Conservation (phyloP, 2,888 invertebrate species). For the Diarsia dahlii region DNA sequence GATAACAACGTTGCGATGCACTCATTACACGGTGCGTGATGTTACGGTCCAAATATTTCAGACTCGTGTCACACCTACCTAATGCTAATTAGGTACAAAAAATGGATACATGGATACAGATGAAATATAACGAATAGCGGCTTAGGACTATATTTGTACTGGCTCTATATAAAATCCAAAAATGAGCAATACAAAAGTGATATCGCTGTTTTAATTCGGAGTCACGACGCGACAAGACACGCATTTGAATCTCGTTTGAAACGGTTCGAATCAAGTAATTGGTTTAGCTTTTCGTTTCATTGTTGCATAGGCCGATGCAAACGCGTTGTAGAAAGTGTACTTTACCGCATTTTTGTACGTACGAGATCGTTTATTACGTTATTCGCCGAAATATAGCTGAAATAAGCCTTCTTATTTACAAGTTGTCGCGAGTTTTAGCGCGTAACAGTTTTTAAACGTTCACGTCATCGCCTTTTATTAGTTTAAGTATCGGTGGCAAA, state of each 20-base stretch:
- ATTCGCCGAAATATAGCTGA: constrained; percentile 30
- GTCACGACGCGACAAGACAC: constrained; percentile 57
- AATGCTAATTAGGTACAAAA: constrained; percentile 33
- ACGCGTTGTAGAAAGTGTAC: constrained; percentile 76
- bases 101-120: constrained; percentile 8
- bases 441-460: constrained; percentile 24
- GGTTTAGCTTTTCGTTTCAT: constrained; percentile 69
- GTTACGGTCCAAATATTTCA: constrained; percentile 54
- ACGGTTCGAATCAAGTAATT: constrained; percentile 68
- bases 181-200: constrained; percentile 51
- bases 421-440: constrained; percentile 17
- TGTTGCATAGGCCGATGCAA: constrained; percentile 64
- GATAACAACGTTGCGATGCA: constrained; percentile 68
- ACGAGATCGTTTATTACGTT: constrained; percentile 49
- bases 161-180: constrained; percentile 34
- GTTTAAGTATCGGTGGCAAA: constrained; percentile 11
- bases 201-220: constrained; percentile 50
- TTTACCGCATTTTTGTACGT: constrained; percentile 62
- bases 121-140: constrained; percentile 31
- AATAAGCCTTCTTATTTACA: constrained; percentile 27
- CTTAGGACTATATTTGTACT: constrained; percentile 48
- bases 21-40: constrained; percentile 40
- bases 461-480: constrained; percentile 38
- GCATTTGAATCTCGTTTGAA: constrained; percentile 67
- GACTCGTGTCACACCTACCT: constrained; percentile 24